Evolutionary conservation across 2,888 invertebrate species (phyloP).

Genomic region (Meteorus cinctellus): DNA sequence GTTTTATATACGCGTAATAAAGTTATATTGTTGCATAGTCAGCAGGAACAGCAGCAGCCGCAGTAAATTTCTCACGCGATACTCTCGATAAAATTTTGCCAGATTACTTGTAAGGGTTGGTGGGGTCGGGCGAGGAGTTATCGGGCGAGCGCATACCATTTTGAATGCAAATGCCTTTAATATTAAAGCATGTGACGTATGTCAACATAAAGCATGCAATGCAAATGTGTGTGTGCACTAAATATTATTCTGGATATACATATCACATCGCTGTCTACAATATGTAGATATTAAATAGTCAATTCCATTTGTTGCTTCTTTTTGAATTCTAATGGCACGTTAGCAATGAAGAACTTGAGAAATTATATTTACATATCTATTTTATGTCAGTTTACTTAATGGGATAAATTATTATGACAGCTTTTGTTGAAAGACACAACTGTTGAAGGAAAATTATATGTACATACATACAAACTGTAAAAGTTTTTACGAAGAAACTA

Average conservation of each 20-base stretch:
- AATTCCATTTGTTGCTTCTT: not conserved
- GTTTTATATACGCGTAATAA: not conserved
- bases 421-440: constrained; percentile 2
- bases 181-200: constrained; percentile 38
- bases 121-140: not conserved
- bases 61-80: not conserved
- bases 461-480: not conserved
- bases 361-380: not conserved
- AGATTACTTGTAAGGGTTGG: not conserved
- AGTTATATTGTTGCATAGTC: constrained; percentile 5
- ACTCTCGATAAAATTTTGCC: constrained; percentile 13
- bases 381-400: not conserved
- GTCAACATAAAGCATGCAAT: constrained; percentile 2
- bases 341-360: not conserved
- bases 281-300: not conserved
- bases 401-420: constrained; percentile 4
- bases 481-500: not conserved
- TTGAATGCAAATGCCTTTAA: constrained; percentile 34
- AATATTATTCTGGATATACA: not conserved
- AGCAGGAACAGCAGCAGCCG: not conserved
- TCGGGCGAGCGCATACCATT: not conserved
- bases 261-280: no score
- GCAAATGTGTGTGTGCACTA: not conserved
- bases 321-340: not conserved
- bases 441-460: not conserved